Conservation (phyloP, 2,888 invertebrate species). For the Steromphala cineraria region DNA sequence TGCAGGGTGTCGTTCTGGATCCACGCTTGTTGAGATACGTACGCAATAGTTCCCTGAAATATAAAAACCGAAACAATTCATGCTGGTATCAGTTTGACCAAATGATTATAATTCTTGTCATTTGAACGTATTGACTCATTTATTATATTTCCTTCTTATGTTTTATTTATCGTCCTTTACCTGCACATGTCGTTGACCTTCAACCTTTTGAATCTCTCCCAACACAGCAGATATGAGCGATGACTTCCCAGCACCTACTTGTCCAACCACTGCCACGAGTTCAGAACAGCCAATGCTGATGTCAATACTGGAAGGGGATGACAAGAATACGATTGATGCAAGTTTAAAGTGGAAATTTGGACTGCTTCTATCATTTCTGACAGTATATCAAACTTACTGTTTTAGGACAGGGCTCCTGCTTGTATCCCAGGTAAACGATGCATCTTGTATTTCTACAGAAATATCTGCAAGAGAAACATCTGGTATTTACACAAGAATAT, state of each 20-base stretch:
- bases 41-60: constrained; percentile 75
- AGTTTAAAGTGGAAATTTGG: too few relatives aligned
- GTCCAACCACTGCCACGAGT: neutral
- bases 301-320: neutral
- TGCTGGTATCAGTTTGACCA: neutral
- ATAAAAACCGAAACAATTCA: neutral
- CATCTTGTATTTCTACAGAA: neutral
- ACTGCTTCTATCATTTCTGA: too few relatives aligned
- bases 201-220: neutral
- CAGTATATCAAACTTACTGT: too few relatives aligned
- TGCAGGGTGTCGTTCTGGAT: constrained; percentile 94
- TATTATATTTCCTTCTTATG: too few relatives aligned
- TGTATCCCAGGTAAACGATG: neutral
- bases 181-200: neutral
- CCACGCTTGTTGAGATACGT: constrained; percentile 84
- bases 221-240: neutral
- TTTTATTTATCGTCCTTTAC: too few relatives aligned
- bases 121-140: too few relatives aligned
- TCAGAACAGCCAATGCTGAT: neutral
- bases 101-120: neutral
- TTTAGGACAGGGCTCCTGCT: too few relatives aligned
- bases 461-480: neutral
- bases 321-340: too few relatives aligned
- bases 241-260: neutral
- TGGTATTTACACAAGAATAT: too few relatives aligned